Evolutionary conservation across 2,888 invertebrate genomes (phyloP), one percentile per base, ranked within the genome.

Genomic region (Andrena hattorfiana): DNA sequence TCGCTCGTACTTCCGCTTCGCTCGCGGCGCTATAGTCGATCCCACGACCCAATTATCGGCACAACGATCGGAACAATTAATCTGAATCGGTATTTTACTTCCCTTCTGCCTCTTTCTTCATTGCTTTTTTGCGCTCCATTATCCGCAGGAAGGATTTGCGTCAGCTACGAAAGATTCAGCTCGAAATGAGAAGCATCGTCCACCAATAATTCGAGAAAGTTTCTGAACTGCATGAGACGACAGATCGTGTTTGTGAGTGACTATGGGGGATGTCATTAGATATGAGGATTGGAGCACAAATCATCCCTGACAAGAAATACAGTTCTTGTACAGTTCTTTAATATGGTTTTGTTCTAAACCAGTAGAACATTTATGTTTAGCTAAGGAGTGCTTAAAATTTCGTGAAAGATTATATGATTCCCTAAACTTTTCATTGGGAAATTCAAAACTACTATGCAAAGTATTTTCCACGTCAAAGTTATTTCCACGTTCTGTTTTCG

Each of bases 11-110:
- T 51, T 64, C 10, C 56, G 28, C 62, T 32, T 35, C 60, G 13
- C 32, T 70, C 68, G 23, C 48, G 59, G 64, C 63, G 71, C 51
- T 79, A 79, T 81, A 73, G 80, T 20, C 71, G 76, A 85, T 81
- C 77, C 70, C 56, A 51, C 83, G 84, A 85, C 85, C 85, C 81
- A 84, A 85, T 84, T 85, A 84, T 77, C 73, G 81, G 76, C 56
- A 51, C 74, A 84, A 71, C 81, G 81, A 84, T 77, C 78, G 73
- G 32, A 71, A 84, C 76, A 78, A 81, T 85, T 81, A 84, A 81
- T 77, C 69, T 32, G 66, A 32, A 75, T 70, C 68, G 54, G 13
- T 60, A 30, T 59, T 75, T 69, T 6, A 4, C 64, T 26, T 49
- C 42, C n/a, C 63, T 51, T 26, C n/a, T 7, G 42, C 28, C 7